Conservation (phyloP, 2,113 vertebrate genomes). For the Pangasianodon gigas region DNA sequence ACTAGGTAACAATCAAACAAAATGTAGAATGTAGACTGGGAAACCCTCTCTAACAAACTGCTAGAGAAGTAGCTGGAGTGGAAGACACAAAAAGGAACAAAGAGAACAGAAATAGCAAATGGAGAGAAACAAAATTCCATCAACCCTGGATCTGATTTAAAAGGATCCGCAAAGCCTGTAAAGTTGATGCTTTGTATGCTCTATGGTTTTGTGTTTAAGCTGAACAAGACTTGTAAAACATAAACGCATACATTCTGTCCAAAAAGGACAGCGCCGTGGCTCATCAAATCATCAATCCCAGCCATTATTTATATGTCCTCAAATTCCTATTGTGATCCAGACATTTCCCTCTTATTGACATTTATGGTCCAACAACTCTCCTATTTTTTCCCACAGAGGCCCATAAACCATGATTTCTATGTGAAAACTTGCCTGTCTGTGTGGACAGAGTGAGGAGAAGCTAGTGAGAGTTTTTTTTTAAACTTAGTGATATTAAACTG, state of each 20-base stretch:
- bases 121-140: constrained; percentile 17
- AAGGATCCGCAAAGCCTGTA: constrained; percentile 25
- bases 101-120: background rate
- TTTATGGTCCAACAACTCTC: constrained; percentile 11
- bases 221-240: constrained; percentile 42
- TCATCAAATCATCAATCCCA: constrained; percentile 46
- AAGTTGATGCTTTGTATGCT: constrained; percentile 26
- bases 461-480: background rate
- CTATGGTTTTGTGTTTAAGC: constrained; percentile 10
- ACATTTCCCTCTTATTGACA: constrained; percentile 20
- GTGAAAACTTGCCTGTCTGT: background rate
- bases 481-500: no score
- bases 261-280: constrained; percentile 32
- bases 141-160: constrained; percentile 33
- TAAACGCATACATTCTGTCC: constrained; percentile 6
- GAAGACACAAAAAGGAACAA: background rate
- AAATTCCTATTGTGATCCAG: constrained; percentile 16
- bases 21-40: background rate
- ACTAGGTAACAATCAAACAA: background rate
- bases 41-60: background rate
- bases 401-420: constrained; percentile 6
- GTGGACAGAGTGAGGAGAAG: no score
- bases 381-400: background rate
- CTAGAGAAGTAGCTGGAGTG: background rate
- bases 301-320: constrained; percentile 12